These are phyloP conservation scores for Dendronephthya gigantea DNA, from an alignment of 64 coral and sea anemone species.

Conservation along the genomic window DNA sequence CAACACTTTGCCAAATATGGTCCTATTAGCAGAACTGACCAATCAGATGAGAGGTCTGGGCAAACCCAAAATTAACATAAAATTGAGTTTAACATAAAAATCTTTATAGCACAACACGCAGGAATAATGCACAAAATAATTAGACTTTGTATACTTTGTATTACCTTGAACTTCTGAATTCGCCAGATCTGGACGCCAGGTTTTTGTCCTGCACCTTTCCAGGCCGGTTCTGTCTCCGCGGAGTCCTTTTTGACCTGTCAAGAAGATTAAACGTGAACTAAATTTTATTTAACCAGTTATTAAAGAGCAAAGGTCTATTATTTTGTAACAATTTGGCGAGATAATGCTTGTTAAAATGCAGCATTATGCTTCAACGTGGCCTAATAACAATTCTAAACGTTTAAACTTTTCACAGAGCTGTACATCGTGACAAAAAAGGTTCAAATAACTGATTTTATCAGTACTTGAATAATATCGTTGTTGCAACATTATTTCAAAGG, in stretches of 20 bases:
- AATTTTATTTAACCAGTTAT: conserved; percentile 5
- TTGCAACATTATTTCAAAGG: too few species aligned
- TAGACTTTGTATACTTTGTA: background rate
- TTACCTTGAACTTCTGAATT: conserved; percentile 41
- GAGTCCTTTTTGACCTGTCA: conserved; percentile 41
- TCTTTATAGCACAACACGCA: background rate
- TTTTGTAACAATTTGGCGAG: background rate
- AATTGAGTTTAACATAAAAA: background rate
- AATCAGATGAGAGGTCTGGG: background rate
- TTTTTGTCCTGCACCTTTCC: conserved; percentile 36
- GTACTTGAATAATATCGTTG: too few species aligned
- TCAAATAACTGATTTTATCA: background rate
- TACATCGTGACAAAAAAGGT: background rate
- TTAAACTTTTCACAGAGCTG: background rate
- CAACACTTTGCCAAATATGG: background rate
- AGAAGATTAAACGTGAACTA: background rate
- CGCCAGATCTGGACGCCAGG: conserved; percentile 41
- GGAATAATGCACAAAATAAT: background rate
- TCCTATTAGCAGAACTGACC: background rate
- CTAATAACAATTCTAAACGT: background rate
- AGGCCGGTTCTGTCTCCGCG: background rate
- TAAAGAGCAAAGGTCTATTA: background rate
- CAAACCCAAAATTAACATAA: background rate
- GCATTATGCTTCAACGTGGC: background rate
- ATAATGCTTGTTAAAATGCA: background rate